A percentile compares a stretch with the other conserved stretches of the same genome.
Conservation (phyloP, 2,113 vertebrate genomes). For the Lagopus muta region DNA sequence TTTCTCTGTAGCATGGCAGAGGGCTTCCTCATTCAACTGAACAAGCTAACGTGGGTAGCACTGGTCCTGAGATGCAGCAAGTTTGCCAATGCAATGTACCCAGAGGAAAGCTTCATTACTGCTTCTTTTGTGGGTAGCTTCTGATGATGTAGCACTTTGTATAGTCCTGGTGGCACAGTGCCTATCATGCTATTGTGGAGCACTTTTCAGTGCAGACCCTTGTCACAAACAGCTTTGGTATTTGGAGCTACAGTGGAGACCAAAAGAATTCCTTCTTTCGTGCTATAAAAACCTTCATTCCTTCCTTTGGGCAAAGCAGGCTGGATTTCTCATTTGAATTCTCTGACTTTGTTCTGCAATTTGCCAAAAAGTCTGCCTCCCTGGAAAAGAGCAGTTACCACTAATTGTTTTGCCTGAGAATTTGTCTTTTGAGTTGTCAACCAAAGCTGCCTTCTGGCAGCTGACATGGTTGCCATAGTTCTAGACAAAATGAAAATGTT, state of each 20-base stretch:
- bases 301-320: constrained; percentile 32
- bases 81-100: background rate
- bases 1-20: background rate
- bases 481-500: constrained; percentile 64
- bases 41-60: fast-evolving
- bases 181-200: fast-evolving
- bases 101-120: background rate
- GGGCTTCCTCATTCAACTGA: fast-evolving
- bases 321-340: constrained; percentile 53
- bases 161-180: background rate
- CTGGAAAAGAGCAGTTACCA: constrained; percentile 57
- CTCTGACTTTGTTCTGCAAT: constrained; percentile 21
- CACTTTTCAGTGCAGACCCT: background rate
- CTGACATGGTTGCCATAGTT: constrained; percentile 64
- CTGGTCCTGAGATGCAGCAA: fast-evolving
- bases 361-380: constrained; percentile 61
- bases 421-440: constrained; percentile 46
- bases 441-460: constrained; percentile 65
- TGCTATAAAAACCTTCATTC: constrained; percentile 57
- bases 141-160: background rate
- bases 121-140: background rate
- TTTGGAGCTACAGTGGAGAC: constrained; percentile 17
- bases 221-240: constrained; percentile 18
- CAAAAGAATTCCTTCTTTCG: constrained; percentile 31
- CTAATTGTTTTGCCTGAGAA: constrained; percentile 70